Evolutionary conservation across 1,140 invertebrate species (phyloP), one percentile per base, ranked within the genome.

Genomic region (Drosophila willistoni): DNA sequence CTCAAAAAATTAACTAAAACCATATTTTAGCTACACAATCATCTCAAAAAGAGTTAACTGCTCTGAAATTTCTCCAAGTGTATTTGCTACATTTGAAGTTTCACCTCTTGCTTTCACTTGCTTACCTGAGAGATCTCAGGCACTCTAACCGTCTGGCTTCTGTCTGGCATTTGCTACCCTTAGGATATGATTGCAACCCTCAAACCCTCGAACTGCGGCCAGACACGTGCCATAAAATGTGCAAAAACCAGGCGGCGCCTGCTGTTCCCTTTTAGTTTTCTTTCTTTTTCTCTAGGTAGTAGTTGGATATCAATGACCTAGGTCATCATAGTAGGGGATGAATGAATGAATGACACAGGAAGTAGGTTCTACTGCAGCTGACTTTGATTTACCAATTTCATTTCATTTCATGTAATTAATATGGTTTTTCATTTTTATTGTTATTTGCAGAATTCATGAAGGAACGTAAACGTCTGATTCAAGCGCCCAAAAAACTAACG

Each of bases 401-500:
- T 51, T 51, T 51, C 59, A 71, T 51, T 51, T 51, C 59, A 71
- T 57, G 51, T 36, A 70, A 74, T 72, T 74, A 72, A 81, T 72
- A 72, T 57, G 41, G 36, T n/a, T 39, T 39, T 1, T 64, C 61
- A 54, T 71, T 72, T 60, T 14, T 71, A 70, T 34, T 75, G 19
- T 68, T n/a, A 66, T 73, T 92, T 89, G 10, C 79, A 92, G 91
- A 92, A 64, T 92, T 91, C 68, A 91, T 92, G 91, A 92, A 92
- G 72, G 91, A 92, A 72, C 91, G 91, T 63, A 92, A 92, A 79
- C 91, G 91, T 44, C 76, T 92, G 55, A 66, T 79, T 13, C 90
- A 92, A 68, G 90, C 91, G 41, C 91, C 91, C 54, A 92, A 92
- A 71, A 92, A 92, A 82, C 63, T 91, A 60, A 81, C 91, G 67